Conservation (phyloP, 2,888 invertebrate species). For the Zhuqinia jingwanae region DNA sequence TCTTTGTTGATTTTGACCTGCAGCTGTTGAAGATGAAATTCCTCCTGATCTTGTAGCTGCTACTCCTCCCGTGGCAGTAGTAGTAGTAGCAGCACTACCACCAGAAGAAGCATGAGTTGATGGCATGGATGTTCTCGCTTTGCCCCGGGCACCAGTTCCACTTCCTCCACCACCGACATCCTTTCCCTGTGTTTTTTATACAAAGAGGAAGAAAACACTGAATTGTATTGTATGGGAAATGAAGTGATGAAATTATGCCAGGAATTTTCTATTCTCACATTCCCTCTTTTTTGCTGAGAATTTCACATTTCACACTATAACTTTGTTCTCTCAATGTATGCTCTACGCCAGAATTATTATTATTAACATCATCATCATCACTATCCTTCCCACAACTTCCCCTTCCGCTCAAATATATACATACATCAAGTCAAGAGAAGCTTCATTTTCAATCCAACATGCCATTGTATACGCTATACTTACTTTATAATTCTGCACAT, state of each 20-base stretch:
- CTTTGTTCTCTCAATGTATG: not conserved
- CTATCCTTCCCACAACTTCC: too few species aligned
- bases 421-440: too few species aligned
- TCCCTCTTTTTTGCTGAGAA: not conserved
- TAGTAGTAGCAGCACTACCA: too few species aligned
- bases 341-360: not conserved
- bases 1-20: constrained; percentile 48
- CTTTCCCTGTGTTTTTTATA: constrained; percentile 35
- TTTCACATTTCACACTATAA: not conserved
- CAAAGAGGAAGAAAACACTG: too few species aligned
- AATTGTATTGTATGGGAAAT: not conserved
- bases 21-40: constrained; percentile 14
- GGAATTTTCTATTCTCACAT: constrained; percentile 34
- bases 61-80: too few species aligned
- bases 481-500: too few species aligned
- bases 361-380: too few species aligned
- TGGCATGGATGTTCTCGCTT: constrained; percentile 52
- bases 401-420: too few species aligned
- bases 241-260: constrained; percentile 29
- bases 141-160: constrained; percentile 16
- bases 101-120: constrained; percentile 49
- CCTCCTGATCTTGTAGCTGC: constrained; percentile 35
- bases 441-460: too few species aligned
- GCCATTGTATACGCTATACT: too few species aligned
- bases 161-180: not conserved